Evolutionary conservation across 1,140 invertebrate genomes (phyloP), one percentile per base, ranked within the genome.

Genomic region (Theocolax elegans): DNA sequence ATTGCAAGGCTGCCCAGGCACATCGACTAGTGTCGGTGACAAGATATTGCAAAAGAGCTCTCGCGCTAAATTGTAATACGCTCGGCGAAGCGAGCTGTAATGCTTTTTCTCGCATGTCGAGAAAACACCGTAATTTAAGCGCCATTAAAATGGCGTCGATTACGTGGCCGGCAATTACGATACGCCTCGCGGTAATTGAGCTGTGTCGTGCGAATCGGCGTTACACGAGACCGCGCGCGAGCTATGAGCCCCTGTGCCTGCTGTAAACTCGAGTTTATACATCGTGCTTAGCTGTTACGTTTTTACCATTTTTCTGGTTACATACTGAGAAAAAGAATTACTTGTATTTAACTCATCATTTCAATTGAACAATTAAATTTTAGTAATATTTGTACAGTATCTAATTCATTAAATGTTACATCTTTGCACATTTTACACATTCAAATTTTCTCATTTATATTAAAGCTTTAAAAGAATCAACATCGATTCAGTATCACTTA

Each of bases 111-210:
- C 35, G 59, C 64, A 63, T 67, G 58, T 67, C 35, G 49, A 9
- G 63, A 31, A 44, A 66, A 56, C 53, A 51, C 62, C 58, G 49
- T 67, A 67, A 67, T 72, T 67, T 56, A 63, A 72, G 54, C 64
- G 58, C 65, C 69, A 72, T 72, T 66, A 72, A 72, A 74, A 72
- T 54, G 58, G 63, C 70, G 67, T 72, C 62, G 71, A 72, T 74
- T 74, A 74, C 54, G 70, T 21, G 12, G 62, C 31, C 59, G 49
- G 58, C 54, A 73, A 73, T 71, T 73, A 64, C 58, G 65, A 74
- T 68, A 74, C 70, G 67, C 63, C 67, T 59, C 15, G 42, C 29
- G 46, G 59, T 72, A 72, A 75, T 75, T 75, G 65, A 72, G 73
- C 71, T 63, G 64, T 74, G 64, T 69, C 67, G 63, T 71, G 63